phyloP scores from a whole-genome alignment of 2,888 invertebrate genomes.

The Agrotis ipsilon region DNA sequence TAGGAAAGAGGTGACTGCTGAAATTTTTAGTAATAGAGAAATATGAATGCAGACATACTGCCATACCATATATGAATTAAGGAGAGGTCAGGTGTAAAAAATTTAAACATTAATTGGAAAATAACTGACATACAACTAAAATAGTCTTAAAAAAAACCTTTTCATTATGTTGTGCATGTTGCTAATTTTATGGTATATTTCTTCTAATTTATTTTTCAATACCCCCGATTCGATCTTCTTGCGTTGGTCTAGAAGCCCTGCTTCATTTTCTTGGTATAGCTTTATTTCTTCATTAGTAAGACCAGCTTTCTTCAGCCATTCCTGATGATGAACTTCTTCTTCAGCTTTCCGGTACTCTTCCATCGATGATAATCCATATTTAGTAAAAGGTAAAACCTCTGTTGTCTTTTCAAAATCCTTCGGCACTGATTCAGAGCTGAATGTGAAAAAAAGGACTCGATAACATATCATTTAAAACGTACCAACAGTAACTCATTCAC shows the following conservation, averaged over 20 bases:
- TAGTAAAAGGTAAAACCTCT: conserved; percentile 83
- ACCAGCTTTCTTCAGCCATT: conserved; percentile 87
- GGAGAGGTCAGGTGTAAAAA: too few species aligned
- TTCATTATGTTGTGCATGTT: conserved; percentile 68
- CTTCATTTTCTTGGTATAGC: conserved; percentile 86
- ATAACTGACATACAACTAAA: background rate
- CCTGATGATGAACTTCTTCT: conserved; percentile 80
- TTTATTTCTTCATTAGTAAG: conserved; percentile 88
- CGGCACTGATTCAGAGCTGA: conserved; percentile 81
- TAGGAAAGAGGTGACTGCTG: too few species aligned
- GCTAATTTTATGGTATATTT: conserved; percentile 80
- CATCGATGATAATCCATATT: conserved; percentile 85
- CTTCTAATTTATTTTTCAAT: conserved; percentile 77
- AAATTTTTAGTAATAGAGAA: too few species aligned
- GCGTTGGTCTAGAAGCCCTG: conserved; percentile 76
- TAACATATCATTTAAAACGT: background rate
- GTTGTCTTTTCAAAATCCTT: conserved; percentile 84
- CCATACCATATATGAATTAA: too few species aligned
- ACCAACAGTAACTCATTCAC: too few species aligned
- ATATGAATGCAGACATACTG: too few species aligned
- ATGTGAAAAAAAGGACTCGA: conserved; percentile 27
- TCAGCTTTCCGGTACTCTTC: conserved; percentile 84
- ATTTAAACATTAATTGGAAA: too few species aligned
- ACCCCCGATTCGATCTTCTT: conserved; percentile 79
- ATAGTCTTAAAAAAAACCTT: conserved; percentile 58